phyloP scores from a whole-genome alignment of 2,113 vertebrate genomes.

The Albula glossodonta region DNA sequence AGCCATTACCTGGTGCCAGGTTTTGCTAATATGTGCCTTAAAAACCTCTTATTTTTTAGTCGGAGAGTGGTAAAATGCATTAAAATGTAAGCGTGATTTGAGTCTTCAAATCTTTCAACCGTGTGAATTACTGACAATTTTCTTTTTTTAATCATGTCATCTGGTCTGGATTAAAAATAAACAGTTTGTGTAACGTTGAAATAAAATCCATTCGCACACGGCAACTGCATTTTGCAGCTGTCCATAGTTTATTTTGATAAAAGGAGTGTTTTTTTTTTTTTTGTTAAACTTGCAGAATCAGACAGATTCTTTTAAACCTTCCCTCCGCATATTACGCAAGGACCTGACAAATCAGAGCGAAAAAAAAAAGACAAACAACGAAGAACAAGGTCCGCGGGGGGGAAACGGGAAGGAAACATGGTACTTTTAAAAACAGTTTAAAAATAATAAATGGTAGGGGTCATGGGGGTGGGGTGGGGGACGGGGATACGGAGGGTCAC shows the following conservation, averaged over 20 bases:
- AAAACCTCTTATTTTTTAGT: not conserved
- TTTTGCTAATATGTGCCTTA: not conserved
- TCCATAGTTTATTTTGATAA: not conserved
- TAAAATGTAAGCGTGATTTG: not conserved
- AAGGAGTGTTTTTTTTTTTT: not conserved
- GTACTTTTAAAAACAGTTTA: slow-evolving; percentile 14
- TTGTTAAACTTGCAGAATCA: not conserved
- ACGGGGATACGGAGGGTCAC: not conserved
- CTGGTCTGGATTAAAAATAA: slow-evolving; percentile 1
- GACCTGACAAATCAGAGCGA: not conserved
- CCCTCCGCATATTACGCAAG: not conserved
- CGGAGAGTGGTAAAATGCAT: not conserved
- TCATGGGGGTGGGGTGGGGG: no score
- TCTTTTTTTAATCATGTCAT: not conserved
- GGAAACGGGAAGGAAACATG: slow-evolving; percentile 38
- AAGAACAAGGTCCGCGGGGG: slow-evolving; percentile 22
- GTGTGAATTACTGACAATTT: not conserved
- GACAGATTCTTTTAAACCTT: not conserved
- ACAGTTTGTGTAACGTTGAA: not conserved
- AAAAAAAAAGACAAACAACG: not conserved
- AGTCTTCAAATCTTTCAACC: not conserved
- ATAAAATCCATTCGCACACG: not conserved
- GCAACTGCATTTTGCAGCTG: not conserved
- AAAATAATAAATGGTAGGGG: slow-evolving; percentile 31
- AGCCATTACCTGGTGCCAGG: not conserved